A percentile compares a stretch with the other conserved stretches of the same genome.
phyloP scores from a whole-genome alignment of 1,140 invertebrate genomes.

The Drosophila erecta region DNA sequence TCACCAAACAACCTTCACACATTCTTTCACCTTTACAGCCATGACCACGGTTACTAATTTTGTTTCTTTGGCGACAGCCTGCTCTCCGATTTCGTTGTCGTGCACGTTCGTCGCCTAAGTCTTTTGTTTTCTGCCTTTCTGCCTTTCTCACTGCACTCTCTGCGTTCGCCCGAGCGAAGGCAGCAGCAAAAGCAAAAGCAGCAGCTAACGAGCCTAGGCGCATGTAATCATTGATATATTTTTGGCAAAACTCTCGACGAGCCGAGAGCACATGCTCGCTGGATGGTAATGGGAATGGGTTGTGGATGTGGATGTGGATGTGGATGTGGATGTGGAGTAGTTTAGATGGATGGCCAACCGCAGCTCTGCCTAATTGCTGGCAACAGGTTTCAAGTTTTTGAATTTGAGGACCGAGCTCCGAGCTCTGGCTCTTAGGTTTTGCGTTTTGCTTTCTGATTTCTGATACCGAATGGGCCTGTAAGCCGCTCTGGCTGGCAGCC shows the following conservation, averaged over 20 bases:
- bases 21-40: conserved; percentile 84
- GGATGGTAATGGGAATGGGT: conserved; percentile 29
- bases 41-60: conserved; percentile 84
- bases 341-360: conserved; percentile 47
- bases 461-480: conserved; percentile 57
- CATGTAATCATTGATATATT: conserved; percentile 80
- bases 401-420: conserved; percentile 7
- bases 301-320: conserved; percentile 23
- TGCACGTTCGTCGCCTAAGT: conserved; percentile 76
- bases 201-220: conserved; percentile 57
- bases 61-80: conserved; percentile 32
- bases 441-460: conserved; percentile 63
- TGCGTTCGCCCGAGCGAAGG: conserved; percentile 9
- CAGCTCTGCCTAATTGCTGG: conserved; percentile 77
- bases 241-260: conserved; percentile 67
- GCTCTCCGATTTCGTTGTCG: conserved; percentile 41
- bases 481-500: conserved; percentile 42
- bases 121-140: conserved; percentile 75
- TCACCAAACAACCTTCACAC: conserved; percentile 84
- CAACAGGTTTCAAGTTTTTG: conserved; percentile 63
- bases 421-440: conserved; percentile 40
- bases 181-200: conserved; percentile 6
- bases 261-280: conserved; percentile 24
- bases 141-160: conserved; percentile 42
- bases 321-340: conserved; percentile 64